phyloP scores from a whole-genome alignment of 1,140 invertebrate species.

The Piezodorus guildinii region DNA sequence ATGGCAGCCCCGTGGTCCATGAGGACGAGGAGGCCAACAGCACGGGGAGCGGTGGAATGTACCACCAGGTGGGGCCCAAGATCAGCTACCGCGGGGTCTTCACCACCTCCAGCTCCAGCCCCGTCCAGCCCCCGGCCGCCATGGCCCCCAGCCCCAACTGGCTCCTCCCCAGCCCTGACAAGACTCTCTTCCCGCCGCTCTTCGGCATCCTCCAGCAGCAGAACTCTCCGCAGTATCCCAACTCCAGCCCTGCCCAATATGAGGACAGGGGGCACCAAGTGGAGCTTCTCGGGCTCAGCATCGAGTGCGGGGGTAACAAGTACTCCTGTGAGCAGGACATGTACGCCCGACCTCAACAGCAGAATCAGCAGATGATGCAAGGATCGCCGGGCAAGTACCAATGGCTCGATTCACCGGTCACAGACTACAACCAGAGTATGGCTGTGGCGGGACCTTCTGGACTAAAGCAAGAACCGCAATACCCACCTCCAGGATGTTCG shows the following conservation, averaged over 20 bases:
- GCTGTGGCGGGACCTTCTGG: conserved; percentile 36
- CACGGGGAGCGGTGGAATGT: conserved; percentile 28
- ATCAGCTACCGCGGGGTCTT: conserved; percentile 59
- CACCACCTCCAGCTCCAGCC: conserved; percentile 46
- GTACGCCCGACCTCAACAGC: conserved; percentile 28
- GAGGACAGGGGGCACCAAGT: conserved; percentile 39
- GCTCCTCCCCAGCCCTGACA: conserved; percentile 48
- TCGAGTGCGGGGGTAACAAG: conserved; percentile 44
- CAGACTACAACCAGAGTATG: conserved; percentile 37
- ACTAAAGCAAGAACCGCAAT: conserved; percentile 63
- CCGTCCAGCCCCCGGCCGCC: conserved; percentile 33
- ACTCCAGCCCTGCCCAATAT: conserved; percentile 34
- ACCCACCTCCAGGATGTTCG: conserved; percentile 15
- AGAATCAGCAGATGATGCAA: conserved; percentile 35
- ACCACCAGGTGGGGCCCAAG: conserved; percentile 37
- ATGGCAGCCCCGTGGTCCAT: conserved; percentile 39
- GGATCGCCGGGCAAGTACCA: conserved; percentile 42
- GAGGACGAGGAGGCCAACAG: conserved; percentile 58
- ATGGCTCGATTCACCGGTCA: conserved; percentile 41
- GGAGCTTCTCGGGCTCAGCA: conserved; percentile 47
- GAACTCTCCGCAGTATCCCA: conserved; percentile 15
- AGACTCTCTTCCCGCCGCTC: conserved; percentile 45
- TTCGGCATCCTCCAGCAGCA: conserved; percentile 38
- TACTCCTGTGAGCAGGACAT: conserved; percentile 13
- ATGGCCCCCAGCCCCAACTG: conserved; percentile 33